phyloP scores from a whole-genome alignment of 2,113 vertebrate genomes.

The Dipodomys merriami region DNA sequence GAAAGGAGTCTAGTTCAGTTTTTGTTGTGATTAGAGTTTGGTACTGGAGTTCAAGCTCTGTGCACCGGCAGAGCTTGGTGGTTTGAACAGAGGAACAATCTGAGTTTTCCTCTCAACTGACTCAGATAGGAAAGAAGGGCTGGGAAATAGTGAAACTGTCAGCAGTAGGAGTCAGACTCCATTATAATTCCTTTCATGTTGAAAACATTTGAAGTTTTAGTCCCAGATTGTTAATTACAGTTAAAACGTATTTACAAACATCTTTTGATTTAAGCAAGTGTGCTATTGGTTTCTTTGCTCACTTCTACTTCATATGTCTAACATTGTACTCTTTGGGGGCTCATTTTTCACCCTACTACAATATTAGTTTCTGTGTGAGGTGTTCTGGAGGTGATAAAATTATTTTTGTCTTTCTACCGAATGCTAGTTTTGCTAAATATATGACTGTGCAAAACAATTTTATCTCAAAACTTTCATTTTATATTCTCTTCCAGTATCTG shows the following conservation, averaged over 20 bases:
- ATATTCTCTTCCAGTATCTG: neutral
- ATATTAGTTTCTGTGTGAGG: neutral
- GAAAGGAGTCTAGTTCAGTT: neutral
- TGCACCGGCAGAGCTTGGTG: neutral
- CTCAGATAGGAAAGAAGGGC: neutral
- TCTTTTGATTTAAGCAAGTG: neutral
- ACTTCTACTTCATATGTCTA: neutral
- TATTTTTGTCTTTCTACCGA: neutral
- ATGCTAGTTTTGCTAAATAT: neutral
- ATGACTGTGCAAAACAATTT: neutral
- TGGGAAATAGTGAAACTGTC: neutral
- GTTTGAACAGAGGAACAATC: neutral
- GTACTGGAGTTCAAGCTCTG: neutral
- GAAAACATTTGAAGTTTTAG: neutral
- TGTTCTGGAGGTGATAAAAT: neutral
- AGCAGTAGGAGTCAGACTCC: neutral
- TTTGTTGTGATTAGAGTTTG: neutral
- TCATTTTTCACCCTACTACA: slow-evolving; percentile 15
- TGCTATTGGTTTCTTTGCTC: neutral
- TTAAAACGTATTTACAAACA: neutral
- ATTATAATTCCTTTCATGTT: neutral
- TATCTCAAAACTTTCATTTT: neutral
- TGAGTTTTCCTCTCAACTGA: neutral
- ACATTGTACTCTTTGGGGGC: neutral
- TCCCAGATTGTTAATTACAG: neutral